Evolutionary conservation across 2,888 invertebrate genomes (phyloP).

Genomic region (Luperina nickerlii): DNA sequence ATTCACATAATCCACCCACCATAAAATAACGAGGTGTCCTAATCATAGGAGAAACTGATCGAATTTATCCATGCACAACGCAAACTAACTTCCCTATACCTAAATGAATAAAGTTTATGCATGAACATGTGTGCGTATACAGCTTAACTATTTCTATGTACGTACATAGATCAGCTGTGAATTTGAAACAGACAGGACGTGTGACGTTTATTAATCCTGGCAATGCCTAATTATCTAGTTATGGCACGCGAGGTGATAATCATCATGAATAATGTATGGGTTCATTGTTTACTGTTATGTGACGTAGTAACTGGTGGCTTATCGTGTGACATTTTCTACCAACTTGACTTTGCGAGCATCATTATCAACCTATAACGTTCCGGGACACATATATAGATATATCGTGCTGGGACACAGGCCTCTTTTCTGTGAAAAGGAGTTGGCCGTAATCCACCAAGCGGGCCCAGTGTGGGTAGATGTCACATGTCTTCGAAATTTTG

Average conservation of each 20-base stretch:
- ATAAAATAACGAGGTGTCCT: constrained; percentile 6
- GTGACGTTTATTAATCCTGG: constrained; percentile 34
- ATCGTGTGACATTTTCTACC: neutral
- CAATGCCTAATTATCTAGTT: constrained; percentile 44
- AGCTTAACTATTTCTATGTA: neutral
- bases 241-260: constrained; percentile 27
- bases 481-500: neutral
- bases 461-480: neutral
- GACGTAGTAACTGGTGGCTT: neutral
- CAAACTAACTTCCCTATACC: constrained; percentile 22
- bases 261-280: constrained; percentile 30
- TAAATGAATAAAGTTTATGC: constrained; percentile 50
- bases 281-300: neutral
- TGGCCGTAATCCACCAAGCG: neutral
- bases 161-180: neutral
- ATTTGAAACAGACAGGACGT: constrained; percentile 34
- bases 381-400: no score
- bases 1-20: neutral
- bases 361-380: neutral
- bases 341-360: neutral
- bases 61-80: constrained; percentile 14
- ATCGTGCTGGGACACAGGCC: neutral
- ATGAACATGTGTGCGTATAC: neutral
- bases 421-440: neutral
- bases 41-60: constrained; percentile 27